These are phyloP conservation scores for Neoaliturus tenellus DNA, from an alignment of 2,888 invertebrate genomes.

Conservation along the genomic window DNA sequence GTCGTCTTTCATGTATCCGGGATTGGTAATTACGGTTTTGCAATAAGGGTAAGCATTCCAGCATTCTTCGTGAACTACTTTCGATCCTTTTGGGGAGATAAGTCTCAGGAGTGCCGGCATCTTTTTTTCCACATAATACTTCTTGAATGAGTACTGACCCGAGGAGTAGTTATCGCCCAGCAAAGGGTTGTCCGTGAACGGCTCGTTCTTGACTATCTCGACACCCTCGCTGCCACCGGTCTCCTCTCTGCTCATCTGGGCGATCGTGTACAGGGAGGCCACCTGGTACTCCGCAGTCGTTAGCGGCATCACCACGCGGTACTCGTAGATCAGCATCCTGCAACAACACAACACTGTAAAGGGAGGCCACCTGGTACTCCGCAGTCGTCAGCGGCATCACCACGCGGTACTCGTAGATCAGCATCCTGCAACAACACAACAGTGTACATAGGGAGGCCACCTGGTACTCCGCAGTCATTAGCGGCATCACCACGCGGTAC, in stretches of 20 bases:
- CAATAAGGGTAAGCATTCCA: slow-evolving; percentile 99
- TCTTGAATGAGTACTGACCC: slow-evolving; percentile 99
- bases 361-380: too few species aligned
- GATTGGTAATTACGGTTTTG: slow-evolving; percentile 93
- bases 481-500: too few species aligned
- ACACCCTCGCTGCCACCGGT: slow-evolving; percentile 83
- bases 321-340: slow-evolving; percentile 70
- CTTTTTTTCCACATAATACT: slow-evolving; percentile 93
- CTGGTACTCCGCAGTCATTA: too few species aligned
- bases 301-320: slow-evolving; percentile 95
- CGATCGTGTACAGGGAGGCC: slow-evolving; percentile 98
- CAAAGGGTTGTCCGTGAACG: slow-evolving; percentile 91
- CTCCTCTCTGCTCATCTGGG: slow-evolving; percentile 82
- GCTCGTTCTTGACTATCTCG: slow-evolving; percentile 96
- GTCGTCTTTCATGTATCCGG: slow-evolving; percentile 96
- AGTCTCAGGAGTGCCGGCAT: slow-evolving; percentile 95
- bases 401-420: too few species aligned
- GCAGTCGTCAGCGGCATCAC: too few species aligned
- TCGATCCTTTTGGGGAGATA: slow-evolving; percentile 95
- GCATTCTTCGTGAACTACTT: slow-evolving; percentile 98
- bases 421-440: too few species aligned
- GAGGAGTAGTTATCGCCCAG: slow-evolving; percentile 92
- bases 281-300: slow-evolving; percentile 97
- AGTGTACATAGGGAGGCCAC: too few species aligned
- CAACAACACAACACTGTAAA: not conserved